phyloP scores from a whole-genome alignment of 2,888 invertebrate species.

The Lithosia quadra region DNA sequence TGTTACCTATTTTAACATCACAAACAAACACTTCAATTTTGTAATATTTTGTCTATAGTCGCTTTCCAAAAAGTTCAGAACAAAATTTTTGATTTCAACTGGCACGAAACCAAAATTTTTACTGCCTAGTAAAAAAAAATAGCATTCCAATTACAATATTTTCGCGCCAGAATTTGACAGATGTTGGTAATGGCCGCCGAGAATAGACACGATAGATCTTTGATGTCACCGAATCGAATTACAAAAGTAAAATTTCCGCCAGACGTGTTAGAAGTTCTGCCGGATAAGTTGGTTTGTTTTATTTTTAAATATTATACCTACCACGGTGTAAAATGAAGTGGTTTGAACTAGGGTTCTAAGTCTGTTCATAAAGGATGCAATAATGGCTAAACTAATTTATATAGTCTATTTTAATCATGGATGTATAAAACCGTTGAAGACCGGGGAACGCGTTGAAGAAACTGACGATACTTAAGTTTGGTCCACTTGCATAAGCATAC shows the following conservation, averaged over 20 bases:
- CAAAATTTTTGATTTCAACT: background rate
- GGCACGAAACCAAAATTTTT: background rate
- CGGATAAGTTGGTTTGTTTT: slow-evolving; percentile 35
- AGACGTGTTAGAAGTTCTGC: slow-evolving; percentile 51
- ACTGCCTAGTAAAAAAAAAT: slow-evolving; percentile 30
- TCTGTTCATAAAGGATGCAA: slow-evolving; percentile 13
- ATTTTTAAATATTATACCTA: slow-evolving; percentile 33
- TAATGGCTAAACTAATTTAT: background rate
- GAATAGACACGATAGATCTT: slow-evolving; percentile 67
- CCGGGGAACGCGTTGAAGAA: too few relatives aligned
- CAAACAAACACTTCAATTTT: too few relatives aligned
- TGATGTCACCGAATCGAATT: slow-evolving; percentile 81
- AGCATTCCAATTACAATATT: slow-evolving; percentile 50
- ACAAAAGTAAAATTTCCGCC: slow-evolving; percentile 71
- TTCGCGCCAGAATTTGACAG: slow-evolving; percentile 65
- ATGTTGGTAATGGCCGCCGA: slow-evolving; percentile 58
- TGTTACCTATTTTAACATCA: too few relatives aligned
- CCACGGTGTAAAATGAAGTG: background rate
- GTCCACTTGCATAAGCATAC: too few relatives aligned
- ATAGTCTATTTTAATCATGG: slow-evolving; percentile 3
- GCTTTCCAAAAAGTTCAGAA: background rate
- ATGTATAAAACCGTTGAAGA: too few relatives aligned
- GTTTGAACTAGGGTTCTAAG: background rate
- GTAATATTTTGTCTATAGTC: background rate
- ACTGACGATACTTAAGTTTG: too few relatives aligned